phyloP scores from a whole-genome alignment of 2,888 invertebrate genomes.

The Neoaliturus tenellus region DNA sequence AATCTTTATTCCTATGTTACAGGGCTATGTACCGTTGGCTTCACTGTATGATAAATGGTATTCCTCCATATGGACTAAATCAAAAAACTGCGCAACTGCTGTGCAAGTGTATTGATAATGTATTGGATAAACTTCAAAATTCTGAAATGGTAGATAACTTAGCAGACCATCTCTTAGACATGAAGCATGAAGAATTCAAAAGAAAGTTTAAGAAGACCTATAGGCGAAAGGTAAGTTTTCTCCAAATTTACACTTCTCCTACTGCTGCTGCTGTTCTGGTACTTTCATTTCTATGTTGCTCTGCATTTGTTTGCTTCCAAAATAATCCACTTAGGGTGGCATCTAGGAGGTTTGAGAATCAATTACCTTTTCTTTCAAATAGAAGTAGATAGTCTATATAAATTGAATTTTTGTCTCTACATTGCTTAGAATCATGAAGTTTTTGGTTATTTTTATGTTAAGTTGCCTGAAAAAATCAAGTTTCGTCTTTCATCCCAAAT shows the following conservation, averaged over 20 bases:
- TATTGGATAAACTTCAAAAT: neutral
- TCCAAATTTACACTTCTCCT: neutral
- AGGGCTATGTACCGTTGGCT: conserved; percentile 30
- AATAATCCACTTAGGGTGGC: too few species aligned
- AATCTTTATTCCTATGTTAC: neutral
- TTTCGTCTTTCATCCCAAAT: too few species aligned
- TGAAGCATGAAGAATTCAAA: neutral
- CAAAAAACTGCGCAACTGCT: neutral
- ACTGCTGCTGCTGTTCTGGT: too few species aligned
- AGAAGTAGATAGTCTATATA: too few species aligned
- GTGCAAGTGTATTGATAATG: neutral
- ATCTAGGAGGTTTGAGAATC: too few species aligned
- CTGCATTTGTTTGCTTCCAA: too few species aligned
- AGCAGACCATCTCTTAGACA: neutral
- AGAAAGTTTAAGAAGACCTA: neutral
- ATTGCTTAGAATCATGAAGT: too few species aligned
- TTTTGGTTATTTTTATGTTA: too few species aligned
- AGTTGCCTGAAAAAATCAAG: too few species aligned
- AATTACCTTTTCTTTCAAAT: too few species aligned
- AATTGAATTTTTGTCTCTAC: too few species aligned
- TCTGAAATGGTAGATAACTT: neutral
- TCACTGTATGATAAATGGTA: conserved; percentile 22
- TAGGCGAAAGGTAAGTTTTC: neutral
- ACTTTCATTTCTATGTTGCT: too few species aligned
- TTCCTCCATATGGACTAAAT: neutral